phyloP scores from a whole-genome alignment of 2,888 invertebrate species.

The Herminia tarsipennalis region DNA sequence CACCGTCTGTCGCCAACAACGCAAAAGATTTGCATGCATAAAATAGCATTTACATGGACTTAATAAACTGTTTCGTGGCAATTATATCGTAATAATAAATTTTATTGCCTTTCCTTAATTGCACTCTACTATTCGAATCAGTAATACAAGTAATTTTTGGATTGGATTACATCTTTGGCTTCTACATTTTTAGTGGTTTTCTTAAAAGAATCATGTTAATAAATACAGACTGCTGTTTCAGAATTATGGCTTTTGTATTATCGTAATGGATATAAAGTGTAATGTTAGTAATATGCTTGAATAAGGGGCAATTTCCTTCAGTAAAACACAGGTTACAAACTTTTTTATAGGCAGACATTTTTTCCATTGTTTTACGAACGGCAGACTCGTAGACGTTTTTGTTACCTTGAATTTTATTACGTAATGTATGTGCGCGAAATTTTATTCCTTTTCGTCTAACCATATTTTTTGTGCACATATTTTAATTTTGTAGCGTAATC shows the following conservation, averaged over 20 bases:
- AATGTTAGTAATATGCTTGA: conserved; percentile 16
- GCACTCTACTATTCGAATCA: background rate
- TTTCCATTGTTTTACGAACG: conserved; percentile 13
- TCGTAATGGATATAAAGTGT: conserved; percentile 33
- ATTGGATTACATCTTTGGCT: too few relatives aligned
- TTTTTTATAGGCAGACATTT: conserved; percentile 4
- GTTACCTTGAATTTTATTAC: too few relatives aligned
- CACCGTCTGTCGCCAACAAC: background rate
- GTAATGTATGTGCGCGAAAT: background rate
- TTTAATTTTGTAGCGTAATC: too few relatives aligned
- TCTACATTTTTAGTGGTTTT: background rate
- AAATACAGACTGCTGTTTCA: background rate
- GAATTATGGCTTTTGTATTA: conserved; percentile 12
- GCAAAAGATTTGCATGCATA: too few relatives aligned
- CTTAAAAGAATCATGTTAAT: background rate
- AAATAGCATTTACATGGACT: conserved; percentile 6
- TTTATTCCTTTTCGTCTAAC: too few relatives aligned
- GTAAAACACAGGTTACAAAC: conserved; percentile 11
- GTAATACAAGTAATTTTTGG: too few relatives aligned
- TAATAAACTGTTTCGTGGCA: conserved; percentile 10
- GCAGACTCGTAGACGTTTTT: background rate
- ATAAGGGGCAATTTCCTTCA: conserved; percentile 11
- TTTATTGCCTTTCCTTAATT: conserved; percentile 20
- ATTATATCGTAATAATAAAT: conserved; percentile 3
- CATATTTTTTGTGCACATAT: too few relatives aligned